These are phyloP conservation scores for Arrhopalites spinosus DNA, from an alignment of 2,888 invertebrate genomes.

Conservation along the genomic window DNA sequence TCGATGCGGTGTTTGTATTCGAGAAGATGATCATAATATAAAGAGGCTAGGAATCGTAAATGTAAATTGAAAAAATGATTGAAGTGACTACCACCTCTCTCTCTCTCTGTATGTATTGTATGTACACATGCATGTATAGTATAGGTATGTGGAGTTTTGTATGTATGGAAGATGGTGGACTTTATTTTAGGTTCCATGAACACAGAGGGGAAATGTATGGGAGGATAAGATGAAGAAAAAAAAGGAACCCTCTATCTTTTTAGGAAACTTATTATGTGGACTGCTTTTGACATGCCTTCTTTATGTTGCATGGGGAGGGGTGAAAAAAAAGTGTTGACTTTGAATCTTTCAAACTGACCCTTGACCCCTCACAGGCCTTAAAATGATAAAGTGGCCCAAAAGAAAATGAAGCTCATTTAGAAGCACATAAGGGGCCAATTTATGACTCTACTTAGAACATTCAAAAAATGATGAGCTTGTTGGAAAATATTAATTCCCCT, in stretches of 20 bases:
- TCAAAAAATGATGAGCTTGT: conserved; percentile 34
- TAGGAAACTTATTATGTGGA: conserved; percentile 35
- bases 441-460: conserved; percentile 45
- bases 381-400: conserved; percentile 46
- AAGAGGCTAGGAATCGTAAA: conserved; percentile 36
- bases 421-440: conserved; percentile 36
- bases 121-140: too few species aligned
- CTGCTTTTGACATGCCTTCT: conserved; percentile 34
- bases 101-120: background rate
- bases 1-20: background rate
- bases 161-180: too few species aligned
- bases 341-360: conserved; percentile 52
- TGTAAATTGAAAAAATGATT: conserved; percentile 47
- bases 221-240: too few species aligned
- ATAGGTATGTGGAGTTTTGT: too few species aligned
- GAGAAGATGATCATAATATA: conserved; percentile 2
- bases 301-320: conserved; percentile 24
- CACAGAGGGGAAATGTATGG: too few species aligned
- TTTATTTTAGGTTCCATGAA: too few species aligned
- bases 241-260: background rate
- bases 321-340: conserved; percentile 49
- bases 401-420: conserved; percentile 52
- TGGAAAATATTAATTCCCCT: conserved; percentile 34
- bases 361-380: conserved; percentile 50
- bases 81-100: conserved; percentile 19